A percentile compares a stretch with the other conserved stretches of the same genome.
phyloP scores from a whole-genome alignment of 2,113 vertebrate species.

The Neoarius graeffei region DNA sequence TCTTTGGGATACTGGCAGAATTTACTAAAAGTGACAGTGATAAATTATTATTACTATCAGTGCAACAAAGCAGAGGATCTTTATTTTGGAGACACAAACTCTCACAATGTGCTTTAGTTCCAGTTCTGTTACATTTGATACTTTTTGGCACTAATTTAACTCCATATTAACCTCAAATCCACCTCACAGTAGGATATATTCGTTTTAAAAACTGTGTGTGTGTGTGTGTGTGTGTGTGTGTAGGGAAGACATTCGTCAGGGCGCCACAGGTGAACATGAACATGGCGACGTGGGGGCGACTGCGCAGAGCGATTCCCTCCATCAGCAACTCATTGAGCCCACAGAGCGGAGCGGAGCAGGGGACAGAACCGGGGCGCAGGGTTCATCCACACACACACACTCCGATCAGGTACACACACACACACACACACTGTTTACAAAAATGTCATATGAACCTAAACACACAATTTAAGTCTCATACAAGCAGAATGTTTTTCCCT shows the following conservation, averaged over 20 bases:
- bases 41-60: too few relatives aligned
- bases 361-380: constrained; percentile 68
- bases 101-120: background rate
- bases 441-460: too few relatives aligned
- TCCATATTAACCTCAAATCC: background rate
- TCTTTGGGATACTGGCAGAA: background rate
- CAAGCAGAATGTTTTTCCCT: too few relatives aligned
- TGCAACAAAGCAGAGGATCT: background rate
- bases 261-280: constrained; percentile 99
- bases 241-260: constrained; percentile 96
- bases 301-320: constrained; percentile 93
- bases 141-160: background rate
- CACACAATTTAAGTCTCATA: too few relatives aligned
- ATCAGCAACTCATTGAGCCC: constrained; percentile 97
- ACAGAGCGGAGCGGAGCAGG: constrained; percentile 75
- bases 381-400: constrained; percentile 59
- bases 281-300: constrained; percentile 95
- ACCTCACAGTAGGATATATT: background rate
- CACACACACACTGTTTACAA: too few relatives aligned
- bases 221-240: constrained; percentile 29
- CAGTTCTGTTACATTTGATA: background rate
- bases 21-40: too few relatives aligned
- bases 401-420: background rate
- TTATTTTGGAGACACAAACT: background rate
- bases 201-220: background rate